Evolutionary conservation across 1,140 invertebrate species (phyloP), one percentile per base, ranked within the genome.

Genomic region (Drosophila pruinosa): DNA sequence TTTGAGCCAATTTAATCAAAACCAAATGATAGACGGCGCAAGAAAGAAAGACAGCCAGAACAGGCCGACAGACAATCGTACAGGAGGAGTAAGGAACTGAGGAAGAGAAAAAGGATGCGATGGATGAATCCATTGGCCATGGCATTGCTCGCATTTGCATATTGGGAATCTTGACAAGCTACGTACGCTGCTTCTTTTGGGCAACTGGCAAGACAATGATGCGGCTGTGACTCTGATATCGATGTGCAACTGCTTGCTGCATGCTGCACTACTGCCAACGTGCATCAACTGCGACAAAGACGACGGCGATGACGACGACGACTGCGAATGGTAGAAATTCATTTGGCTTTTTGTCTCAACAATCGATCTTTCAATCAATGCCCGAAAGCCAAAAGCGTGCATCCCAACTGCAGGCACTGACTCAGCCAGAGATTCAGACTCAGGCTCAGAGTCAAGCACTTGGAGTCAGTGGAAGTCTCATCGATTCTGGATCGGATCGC

Each of bases 331-430:
- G 59, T 76, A 67, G 57, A 88, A 89, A 86, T 89, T 89, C 86
- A 90, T 90, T 90, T 88, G 61, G 69, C 70, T 59, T 71, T 86
- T 86, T 86, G 82, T 86, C 82, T 86, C 68, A 78, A 67, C 82
- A 70, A 90, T 89, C 88, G 88, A 90, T 90, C 88, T 90, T 90
- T 90, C 88, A 90, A 90, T 90, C 88, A 90, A 89, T 83, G 83
- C 68, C 78, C 77, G 61, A 65, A 56, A 76, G 70, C 74, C 38
- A 53, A 78, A 78, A 69, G 45, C 70, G 64, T 74, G 74, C 77
- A 73, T 57, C 61, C 21, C 34, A 47, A 65, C 76, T 54, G 45
- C 21, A 59, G 73, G 54, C 62, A 58, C 53, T 26, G 28, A 19
- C 17, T 28, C 53, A 68, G 56, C 71, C 57, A 61, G 59, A 74